A percentile compares a stretch with the other conserved stretches of the same genome.
Conservation (phyloP, 2,797 vertebrate genomes). For the Phrynocephalus forsythii region DNA sequence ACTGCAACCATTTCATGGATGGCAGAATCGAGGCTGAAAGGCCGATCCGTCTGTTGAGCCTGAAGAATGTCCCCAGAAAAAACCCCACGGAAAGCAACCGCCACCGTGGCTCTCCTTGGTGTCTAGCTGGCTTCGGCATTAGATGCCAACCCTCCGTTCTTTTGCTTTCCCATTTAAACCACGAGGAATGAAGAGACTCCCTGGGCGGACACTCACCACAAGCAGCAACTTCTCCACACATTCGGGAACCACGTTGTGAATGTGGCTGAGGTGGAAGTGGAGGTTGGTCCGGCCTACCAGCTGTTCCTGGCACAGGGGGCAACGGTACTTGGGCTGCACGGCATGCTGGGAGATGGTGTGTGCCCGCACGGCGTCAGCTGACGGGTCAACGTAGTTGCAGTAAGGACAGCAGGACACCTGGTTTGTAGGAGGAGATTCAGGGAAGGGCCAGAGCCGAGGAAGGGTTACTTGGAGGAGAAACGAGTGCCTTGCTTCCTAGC, state of each 20-base stretch:
- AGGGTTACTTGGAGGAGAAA: background rate
- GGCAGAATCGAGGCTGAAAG: background rate
- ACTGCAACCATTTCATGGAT: background rate
- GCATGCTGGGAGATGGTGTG: slow-evolving; percentile 73
- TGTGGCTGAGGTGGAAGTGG: slow-evolving; percentile 74
- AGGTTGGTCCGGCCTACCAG: slow-evolving; percentile 75
- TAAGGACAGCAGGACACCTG: slow-evolving; percentile 88
- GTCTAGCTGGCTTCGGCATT: background rate
- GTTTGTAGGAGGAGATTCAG: background rate
- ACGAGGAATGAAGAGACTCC: background rate
- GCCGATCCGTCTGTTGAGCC: no score
- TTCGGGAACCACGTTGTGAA: slow-evolving; percentile 77
- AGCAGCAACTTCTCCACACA: slow-evolving; percentile 76
- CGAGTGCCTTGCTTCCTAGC: background rate
- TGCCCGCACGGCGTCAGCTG: slow-evolving; percentile 73
- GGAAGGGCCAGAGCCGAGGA: background rate
- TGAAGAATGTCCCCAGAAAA: no score
- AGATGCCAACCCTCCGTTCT: background rate
- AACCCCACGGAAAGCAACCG: no score
- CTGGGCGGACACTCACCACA: slow-evolving; percentile 66
- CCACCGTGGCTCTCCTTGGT: no score
- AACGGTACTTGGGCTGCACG: slow-evolving; percentile 84
- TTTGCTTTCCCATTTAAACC: background rate
- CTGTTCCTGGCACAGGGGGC: slow-evolving; percentile 91
- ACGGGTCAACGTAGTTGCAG: slow-evolving; percentile 84